A percentile compares a stretch with the other conserved stretches of the same genome.
Evolutionary conservation across 1,140 invertebrate genomes (phyloP).

Genomic region (Heterodera schachtii): DNA sequence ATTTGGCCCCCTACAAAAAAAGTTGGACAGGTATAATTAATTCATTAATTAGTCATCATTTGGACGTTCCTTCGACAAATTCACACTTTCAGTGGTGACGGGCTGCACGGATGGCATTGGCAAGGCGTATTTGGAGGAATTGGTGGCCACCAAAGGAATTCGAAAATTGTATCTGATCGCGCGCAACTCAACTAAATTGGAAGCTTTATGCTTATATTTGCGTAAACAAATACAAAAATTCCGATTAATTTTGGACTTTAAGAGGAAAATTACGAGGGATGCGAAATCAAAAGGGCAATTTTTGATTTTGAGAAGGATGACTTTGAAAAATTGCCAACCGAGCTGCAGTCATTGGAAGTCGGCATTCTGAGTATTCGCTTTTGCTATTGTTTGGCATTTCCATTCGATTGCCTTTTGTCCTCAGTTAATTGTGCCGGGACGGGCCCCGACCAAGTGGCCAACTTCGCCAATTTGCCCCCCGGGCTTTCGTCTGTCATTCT

Average conservation of each 20-base stretch:
- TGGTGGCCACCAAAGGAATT: constrained; percentile 66
- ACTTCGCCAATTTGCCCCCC: constrained; percentile 67
- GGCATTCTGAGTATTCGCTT: constrained; percentile 74
- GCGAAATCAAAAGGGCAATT: constrained; percentile 49
- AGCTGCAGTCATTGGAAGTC: constrained; percentile 79
- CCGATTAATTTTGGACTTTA: constrained; percentile 30
- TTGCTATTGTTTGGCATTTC: background rate
- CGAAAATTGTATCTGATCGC: constrained; percentile 75
- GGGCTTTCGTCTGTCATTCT: constrained; percentile 65
- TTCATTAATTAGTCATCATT: background rate
- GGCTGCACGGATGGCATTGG: constrained; percentile 89
- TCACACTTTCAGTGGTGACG: constrained; percentile 75
- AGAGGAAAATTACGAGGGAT: constrained; percentile 53
- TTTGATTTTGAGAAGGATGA: constrained; percentile 64
- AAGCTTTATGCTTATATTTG: constrained; percentile 80
- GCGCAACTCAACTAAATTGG: constrained; percentile 79
- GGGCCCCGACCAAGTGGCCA: constrained; percentile 82
- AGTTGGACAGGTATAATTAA: constrained; percentile 52
- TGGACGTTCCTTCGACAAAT: background rate
- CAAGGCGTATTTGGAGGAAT: constrained; percentile 81
- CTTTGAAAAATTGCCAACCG: constrained; percentile 67
- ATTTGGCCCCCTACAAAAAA: constrained; percentile 47
- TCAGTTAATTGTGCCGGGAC: constrained; percentile 91
- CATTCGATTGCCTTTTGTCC: background rate
- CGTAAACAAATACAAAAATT: constrained; percentile 68